Evolutionary conservation across 2,888 invertebrate genomes (phyloP).

Genomic region (Myathropa florea): DNA sequence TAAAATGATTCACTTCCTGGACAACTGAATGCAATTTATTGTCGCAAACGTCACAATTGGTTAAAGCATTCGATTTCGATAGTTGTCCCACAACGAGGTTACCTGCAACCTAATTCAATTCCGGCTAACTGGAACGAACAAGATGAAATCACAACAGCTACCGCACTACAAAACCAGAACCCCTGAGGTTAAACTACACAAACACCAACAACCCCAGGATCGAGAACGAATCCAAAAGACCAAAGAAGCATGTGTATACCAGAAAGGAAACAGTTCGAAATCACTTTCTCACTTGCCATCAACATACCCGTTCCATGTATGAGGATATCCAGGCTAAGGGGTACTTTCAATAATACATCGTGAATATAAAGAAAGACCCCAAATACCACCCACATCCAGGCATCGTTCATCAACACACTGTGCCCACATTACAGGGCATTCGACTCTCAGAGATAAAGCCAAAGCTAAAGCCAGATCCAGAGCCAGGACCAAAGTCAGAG

Average conservation of each 20-base stretch:
- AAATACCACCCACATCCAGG: background rate
- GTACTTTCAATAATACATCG: conserved; percentile 6
- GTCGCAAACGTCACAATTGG: background rate
- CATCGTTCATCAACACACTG: background rate
- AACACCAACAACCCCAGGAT: background rate
- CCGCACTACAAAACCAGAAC: background rate
- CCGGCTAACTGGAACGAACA: background rate
- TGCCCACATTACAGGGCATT: conserved; percentile 14
- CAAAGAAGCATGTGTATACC: background rate
- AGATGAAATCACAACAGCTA: background rate
- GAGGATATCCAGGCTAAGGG: background rate
- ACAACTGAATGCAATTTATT: background rate
- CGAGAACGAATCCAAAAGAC: background rate
- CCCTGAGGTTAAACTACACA: background rate
- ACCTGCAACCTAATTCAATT: background rate
- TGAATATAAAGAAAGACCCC: conserved; percentile 1
- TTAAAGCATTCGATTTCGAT: background rate
- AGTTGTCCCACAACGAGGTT: background rate
- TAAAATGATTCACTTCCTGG: background rate
- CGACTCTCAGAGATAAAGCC: background rate
- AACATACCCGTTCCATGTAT: background rate
- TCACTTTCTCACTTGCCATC: conserved; percentile 40
- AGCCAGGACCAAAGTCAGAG: background rate
- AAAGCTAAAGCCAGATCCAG: background rate
- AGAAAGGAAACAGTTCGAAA: conserved; percentile 30